Percentiles rank a stretch among this genome's conserved stretches.
These are phyloP conservation scores for Propithecus perrieri DNA, from an alignment of 2,797 vertebrate genomes.

Conservation along the genomic window DNA sequence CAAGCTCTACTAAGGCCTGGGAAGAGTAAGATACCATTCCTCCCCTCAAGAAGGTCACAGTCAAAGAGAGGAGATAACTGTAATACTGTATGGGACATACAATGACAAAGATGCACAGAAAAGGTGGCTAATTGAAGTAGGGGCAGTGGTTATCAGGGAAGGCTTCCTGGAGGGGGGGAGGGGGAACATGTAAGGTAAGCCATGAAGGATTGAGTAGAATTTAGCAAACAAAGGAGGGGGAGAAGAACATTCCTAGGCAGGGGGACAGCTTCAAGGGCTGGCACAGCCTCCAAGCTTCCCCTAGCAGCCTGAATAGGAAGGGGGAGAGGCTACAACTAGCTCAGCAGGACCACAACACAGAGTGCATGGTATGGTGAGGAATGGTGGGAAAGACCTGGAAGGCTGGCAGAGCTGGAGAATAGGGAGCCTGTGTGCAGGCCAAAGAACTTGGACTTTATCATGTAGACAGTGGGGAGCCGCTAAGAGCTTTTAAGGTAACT, in stretches of 20 bases:
- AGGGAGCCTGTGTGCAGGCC: not conserved
- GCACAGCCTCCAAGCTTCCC: too few relatives aligned
- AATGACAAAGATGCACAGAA: not conserved
- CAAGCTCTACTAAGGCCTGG: not conserved
- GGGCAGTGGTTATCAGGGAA: not conserved
- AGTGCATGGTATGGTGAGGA: not conserved
- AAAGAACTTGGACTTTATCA: conserved; percentile 24
- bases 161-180: conserved; percentile 17
- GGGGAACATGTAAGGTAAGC: not conserved
- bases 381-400: not conserved
- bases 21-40: not conserved
- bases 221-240: not conserved
- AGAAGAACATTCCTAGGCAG: not conserved
- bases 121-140: not conserved
- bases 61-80: not conserved
- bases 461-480: not conserved
- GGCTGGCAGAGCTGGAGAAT: not conserved
- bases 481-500: not conserved
- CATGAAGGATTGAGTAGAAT: not conserved
- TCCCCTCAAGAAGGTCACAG: not conserved
- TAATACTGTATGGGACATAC: not conserved
- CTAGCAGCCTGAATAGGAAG: not conserved
- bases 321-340: not conserved
- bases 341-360: not conserved
- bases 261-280: too few relatives aligned